Evolutionary conservation across 2,797 vertebrate genomes (phyloP).

Genomic region (Anguilla anguilla): DNA sequence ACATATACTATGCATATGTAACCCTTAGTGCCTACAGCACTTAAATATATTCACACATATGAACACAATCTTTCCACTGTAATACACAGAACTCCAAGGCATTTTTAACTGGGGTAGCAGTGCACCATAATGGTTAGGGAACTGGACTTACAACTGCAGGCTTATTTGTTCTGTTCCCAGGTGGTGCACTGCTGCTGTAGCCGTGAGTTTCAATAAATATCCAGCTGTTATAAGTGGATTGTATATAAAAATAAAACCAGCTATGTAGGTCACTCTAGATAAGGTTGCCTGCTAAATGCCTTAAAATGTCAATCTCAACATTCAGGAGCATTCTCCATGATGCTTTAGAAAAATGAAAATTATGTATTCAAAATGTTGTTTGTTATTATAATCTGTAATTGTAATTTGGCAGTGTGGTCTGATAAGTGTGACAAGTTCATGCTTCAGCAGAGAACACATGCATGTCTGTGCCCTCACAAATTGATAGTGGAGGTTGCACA

Average conservation of each 20-base stretch:
- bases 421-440: not conserved
- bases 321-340: slow-evolving; percentile 1
- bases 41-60: no score
- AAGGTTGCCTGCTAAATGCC: not conserved
- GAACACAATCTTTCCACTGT: no score
- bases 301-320: not conserved
- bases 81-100: no score
- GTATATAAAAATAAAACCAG: not conserved
- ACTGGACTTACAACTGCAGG: not conserved
- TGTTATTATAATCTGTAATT: no score
- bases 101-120: not conserved
- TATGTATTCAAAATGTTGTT: not conserved
- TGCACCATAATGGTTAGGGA: not conserved
- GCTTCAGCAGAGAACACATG: not conserved
- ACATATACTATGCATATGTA: no score
- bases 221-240: not conserved
- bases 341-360: not conserved
- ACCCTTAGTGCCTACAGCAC: no score
- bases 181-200: not conserved
- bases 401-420: not conserved
- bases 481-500: not conserved
- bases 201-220: not conserved
- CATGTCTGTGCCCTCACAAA: not conserved
- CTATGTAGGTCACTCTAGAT: not conserved
- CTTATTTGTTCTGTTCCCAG: not conserved